Evolutionary conservation across 2,888 invertebrate species (phyloP), one percentile per base, ranked within the genome.

Genomic region (Drosophila bunnanda): DNA sequence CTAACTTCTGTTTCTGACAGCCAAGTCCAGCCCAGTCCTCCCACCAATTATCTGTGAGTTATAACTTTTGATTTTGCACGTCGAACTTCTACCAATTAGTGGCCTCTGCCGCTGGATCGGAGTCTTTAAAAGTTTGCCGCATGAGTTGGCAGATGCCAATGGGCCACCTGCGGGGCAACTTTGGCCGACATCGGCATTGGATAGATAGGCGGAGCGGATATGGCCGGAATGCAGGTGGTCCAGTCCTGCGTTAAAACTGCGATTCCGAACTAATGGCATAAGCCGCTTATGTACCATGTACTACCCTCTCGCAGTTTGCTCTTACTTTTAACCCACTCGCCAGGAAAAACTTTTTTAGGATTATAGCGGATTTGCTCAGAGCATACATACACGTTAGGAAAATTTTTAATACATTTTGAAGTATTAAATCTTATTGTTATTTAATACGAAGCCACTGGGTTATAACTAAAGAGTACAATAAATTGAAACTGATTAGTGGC

Each of bases 231-330:
- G 69, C 39, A 69, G 58, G 59, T 46, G 59, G 44, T 30, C 32
- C 13, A 32, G 43, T 57, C 25, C 48, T 34, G 57, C 20, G 22
- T 39, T 39, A 34, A 44, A 67, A 52, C 55, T 52, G 60, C 70
- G 79, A 71, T 64, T 71, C 38, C 60, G 61, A 72, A 79, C 82
- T 79, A 82, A 80, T 80, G 82, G 82, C 77, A 80, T 80, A 80
- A 80, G 80, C 80, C 67, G 80, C 82, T 80, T 80, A 80, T 74
- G 62, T 56, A 55, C 52, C 68, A 62, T 75, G 70, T 75, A 66
- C 75, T 75, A 62, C 32, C 34, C 30, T 25, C 41, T 62, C 41
- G 66, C 68, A 80, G 77, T 80, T 80, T 76, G 79, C 72, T 76
- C 58, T 69, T 76, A 74, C 77, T 69, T 72, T 82, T 79, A 74